A percentile compares a stretch with the other conserved stretches of the same genome.
Conservation (phyloP, 1,140 invertebrate species). For the Trachymyrmex cornetzi region DNA sequence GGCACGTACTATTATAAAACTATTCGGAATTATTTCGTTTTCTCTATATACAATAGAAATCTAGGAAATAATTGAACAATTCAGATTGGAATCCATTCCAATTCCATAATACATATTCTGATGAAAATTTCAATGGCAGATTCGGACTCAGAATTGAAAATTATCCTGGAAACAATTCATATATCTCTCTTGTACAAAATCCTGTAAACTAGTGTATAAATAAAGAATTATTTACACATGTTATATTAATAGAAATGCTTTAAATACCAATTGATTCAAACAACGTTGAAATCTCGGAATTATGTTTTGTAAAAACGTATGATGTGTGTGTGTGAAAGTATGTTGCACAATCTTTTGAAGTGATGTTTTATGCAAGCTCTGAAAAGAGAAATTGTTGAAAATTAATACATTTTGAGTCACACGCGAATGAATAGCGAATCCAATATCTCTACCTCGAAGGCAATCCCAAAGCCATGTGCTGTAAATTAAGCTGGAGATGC, state of each 20-base stretch:
- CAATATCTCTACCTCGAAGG: conserved; percentile 16
- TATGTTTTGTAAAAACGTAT: background rate
- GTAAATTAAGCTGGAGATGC: conserved; percentile 43
- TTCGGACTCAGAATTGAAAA: no score
- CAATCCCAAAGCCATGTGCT: conserved; percentile 13
- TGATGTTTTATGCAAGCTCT: background rate
- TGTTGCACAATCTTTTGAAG: background rate
- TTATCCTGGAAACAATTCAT: no score
- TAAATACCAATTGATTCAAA: background rate
- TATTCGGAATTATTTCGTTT: no score
- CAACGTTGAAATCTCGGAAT: background rate
- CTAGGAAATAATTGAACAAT: no score
- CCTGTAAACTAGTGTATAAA: no score
- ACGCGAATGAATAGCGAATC: conserved; percentile 32
- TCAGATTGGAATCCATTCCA: no score
- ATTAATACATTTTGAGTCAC: conserved; percentile 35
- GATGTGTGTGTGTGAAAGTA: conserved; percentile 8
- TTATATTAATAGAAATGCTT: background rate
- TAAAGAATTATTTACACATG: background rate
- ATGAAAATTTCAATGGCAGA: no score
- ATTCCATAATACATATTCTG: no score
- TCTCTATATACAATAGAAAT: no score
- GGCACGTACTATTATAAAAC: no score
- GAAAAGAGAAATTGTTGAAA: conserved; percentile 13
- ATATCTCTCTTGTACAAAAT: no score